Conservation (phyloP, 2,888 invertebrate species). For the Dione juno region DNA sequence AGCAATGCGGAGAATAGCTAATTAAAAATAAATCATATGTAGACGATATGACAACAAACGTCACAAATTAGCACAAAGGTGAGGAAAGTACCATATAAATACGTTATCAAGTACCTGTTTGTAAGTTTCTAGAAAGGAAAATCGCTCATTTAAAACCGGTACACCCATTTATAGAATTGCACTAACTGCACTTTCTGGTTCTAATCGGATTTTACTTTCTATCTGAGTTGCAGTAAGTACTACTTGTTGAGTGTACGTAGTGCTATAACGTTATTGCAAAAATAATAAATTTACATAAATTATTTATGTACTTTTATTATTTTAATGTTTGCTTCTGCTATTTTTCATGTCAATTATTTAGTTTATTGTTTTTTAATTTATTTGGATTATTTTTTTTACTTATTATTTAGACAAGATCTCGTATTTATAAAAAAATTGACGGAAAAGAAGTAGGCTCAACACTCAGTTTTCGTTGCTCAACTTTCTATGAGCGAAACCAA, state of each 20-base stretch:
- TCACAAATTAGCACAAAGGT: not conserved
- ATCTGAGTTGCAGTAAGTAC: not conserved
- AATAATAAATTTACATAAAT: not conserved
- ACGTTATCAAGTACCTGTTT: not conserved
- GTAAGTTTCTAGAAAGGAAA: conserved; percentile 2
- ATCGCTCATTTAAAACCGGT: not conserved
- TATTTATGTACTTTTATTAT: not conserved
- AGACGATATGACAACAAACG: not conserved
- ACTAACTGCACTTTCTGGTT: conserved; percentile 15
- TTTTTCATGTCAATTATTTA: no score
- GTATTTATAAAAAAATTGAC: no score
- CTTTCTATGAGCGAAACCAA: no score
- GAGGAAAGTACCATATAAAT: not conserved
- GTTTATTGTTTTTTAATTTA: no score
- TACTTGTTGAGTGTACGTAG: not conserved
- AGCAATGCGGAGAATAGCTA: no score
- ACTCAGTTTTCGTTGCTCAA: no score
- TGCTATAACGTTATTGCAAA: not conserved
- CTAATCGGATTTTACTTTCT: not conserved
- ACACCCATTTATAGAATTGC: not conserved
- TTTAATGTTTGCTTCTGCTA: no score
- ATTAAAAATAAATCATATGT: no score
- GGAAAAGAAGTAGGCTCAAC: no score
- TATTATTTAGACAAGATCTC: no score
- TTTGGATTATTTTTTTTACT: no score